These are phyloP conservation scores for Bellardia pandia DNA, from an alignment of 2,888 invertebrate species.

Conservation along the genomic window DNA sequence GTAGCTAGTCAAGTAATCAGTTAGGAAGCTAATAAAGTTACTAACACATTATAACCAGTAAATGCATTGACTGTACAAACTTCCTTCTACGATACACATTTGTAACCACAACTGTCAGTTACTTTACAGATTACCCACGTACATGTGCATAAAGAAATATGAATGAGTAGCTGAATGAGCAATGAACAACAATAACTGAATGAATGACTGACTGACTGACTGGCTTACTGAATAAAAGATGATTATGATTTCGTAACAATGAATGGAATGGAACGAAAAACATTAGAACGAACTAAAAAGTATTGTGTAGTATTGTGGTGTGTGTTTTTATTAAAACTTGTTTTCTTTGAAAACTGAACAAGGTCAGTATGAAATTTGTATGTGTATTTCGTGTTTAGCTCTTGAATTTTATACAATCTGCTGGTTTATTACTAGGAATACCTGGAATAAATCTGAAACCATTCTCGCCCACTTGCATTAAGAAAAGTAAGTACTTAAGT, in stretches of 20 bases:
- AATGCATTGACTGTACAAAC: no score
- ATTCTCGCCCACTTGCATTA: not conserved
- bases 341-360: conserved; percentile 34
- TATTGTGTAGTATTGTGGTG: not conserved
- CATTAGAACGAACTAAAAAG: conserved; percentile 2
- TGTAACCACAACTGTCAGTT: not conserved
- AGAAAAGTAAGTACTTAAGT: not conserved
- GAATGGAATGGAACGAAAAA: not conserved
- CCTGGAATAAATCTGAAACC: not conserved
- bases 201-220: conserved; percentile 15
- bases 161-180: conserved; percentile 19
- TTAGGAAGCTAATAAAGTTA: no score
- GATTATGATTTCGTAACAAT: conserved; percentile 27
- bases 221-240: conserved; percentile 34
- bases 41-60: no score
- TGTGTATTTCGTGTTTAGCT: not conserved
- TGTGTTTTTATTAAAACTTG: conserved; percentile 11
- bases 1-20: no score
- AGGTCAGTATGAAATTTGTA: conserved; percentile 24
- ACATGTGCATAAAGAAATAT: not conserved
- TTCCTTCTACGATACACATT: no score
- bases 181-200: conserved; percentile 45
- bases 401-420: conserved; percentile 29
- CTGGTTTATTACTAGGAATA: not conserved
- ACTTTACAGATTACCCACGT: not conserved